These are phyloP conservation scores for Chelonia mydas DNA, from an alignment of 2,797 vertebrate species.

Conservation along the genomic window DNA sequence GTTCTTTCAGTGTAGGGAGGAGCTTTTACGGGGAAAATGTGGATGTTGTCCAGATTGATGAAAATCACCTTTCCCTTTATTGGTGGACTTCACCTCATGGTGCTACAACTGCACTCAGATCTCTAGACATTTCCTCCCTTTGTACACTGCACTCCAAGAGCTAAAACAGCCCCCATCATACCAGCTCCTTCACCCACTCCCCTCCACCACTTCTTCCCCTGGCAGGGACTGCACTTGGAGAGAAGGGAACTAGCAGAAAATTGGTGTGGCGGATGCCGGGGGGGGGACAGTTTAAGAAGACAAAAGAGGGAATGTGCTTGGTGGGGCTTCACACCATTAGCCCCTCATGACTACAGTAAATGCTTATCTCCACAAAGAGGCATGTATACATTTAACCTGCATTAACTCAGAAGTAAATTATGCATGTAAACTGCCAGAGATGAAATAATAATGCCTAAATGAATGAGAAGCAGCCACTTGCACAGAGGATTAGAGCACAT, in stretches of 20 bases:
- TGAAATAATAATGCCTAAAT: background rate
- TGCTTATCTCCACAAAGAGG: background rate
- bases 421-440: fast-evolving
- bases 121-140: background rate
- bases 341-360: background rate
- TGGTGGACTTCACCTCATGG: background rate
- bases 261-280: no score
- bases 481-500: background rate
- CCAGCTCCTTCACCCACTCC: background rate
- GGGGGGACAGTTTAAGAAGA: background rate
- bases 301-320: background rate
- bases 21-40: background rate
- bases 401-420: fast-evolving
- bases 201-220: fast-evolving
- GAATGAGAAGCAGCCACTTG: background rate
- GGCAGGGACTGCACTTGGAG: background rate
- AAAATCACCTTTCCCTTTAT: fast-evolving
- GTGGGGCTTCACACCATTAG: background rate
- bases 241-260: background rate
- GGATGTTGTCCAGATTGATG: background rate
- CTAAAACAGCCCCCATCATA: background rate
- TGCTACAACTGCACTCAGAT: background rate
- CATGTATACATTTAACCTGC: background rate
- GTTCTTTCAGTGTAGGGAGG: background rate
- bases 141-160: fast-evolving